Evolutionary conservation across 2,113 vertebrate genomes (phyloP).

Genomic region (Gymnorhina tibicen): DNA sequence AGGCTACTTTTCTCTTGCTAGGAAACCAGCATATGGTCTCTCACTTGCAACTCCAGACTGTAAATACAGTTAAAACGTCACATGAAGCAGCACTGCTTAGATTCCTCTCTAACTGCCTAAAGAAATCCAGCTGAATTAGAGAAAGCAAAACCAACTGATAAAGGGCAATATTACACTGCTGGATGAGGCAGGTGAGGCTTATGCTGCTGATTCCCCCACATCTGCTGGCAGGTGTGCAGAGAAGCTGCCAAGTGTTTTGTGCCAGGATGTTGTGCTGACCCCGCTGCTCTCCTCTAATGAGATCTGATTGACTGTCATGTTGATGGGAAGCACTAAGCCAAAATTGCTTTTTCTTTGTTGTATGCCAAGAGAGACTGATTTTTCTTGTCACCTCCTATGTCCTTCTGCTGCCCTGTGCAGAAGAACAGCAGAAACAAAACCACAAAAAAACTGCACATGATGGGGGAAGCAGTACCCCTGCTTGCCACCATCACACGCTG

Average conservation of each 20-base stretch:
- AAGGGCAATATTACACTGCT: background rate
- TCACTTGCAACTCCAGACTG: background rate
- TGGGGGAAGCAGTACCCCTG: background rate
- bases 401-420: background rate
- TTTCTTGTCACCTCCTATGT: background rate
- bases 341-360: background rate
- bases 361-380: background rate
- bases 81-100: background rate
- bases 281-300: background rate
- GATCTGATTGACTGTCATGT: background rate
- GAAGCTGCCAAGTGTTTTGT: background rate
- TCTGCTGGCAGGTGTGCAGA: background rate
- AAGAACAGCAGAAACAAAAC: background rate
- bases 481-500: accelerated
- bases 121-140: background rate
- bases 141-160: background rate
- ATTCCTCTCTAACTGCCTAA: background rate
- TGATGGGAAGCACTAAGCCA: background rate
- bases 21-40: background rate
- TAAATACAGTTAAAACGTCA: background rate
- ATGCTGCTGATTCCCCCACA: background rate
- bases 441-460: background rate
- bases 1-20: background rate
- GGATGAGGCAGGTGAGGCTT: background rate
- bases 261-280: background rate